phyloP scores from a whole-genome alignment of 2,888 invertebrate genomes.

The Tiliacea aurago region DNA sequence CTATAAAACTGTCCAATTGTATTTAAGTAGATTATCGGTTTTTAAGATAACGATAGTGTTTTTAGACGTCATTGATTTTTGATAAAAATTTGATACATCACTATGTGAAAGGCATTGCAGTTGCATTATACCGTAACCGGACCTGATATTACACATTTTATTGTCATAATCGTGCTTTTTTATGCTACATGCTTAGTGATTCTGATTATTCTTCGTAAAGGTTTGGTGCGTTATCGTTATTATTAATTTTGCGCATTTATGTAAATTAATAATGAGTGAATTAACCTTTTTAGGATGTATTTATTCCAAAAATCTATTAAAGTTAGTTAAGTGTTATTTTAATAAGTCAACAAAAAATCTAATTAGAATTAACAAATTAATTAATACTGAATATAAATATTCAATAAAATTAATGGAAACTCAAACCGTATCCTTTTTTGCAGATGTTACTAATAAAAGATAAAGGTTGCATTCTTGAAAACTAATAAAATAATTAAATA shows the following conservation, averaged over 20 bases:
- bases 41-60: constrained; percentile 46
- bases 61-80: constrained; percentile 60
- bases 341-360: not conserved
- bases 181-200: constrained; percentile 14
- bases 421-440: constrained; percentile 24
- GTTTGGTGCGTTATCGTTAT: constrained; percentile 3
- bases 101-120: constrained; percentile 37
- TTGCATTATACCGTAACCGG: constrained; percentile 45
- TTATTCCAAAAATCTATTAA: constrained; percentile 20
- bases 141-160: constrained; percentile 46
- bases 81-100: constrained; percentile 55
- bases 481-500: constrained; percentile 49
- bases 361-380: constrained; percentile 17
- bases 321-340: not conserved
- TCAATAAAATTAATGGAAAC: constrained; percentile 10
- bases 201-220: not conserved
- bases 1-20: constrained; percentile 56
- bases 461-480: constrained; percentile 9
- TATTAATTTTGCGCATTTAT: not conserved
- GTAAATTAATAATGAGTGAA: not conserved
- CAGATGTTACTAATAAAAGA: constrained; percentile 3
- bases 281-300: constrained; percentile 33
- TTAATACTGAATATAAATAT: constrained; percentile 7
- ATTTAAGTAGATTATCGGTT: constrained; percentile 61
- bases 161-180: constrained; percentile 32